phyloP scores from a whole-genome alignment of 2,113 vertebrate genomes.

The Progne subis region DNA sequence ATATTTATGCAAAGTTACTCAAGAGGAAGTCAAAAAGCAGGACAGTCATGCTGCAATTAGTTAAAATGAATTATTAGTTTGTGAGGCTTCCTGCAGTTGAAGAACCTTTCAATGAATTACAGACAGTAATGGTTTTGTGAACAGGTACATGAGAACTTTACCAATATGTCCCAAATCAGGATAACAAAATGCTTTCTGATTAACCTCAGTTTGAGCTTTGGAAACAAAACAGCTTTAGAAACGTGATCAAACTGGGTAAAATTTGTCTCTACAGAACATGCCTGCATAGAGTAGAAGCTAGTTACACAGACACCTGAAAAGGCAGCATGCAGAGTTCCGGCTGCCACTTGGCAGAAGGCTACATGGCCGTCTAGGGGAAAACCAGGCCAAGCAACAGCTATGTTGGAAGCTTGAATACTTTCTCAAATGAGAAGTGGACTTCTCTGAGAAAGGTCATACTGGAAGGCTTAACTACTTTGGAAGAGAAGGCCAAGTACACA shows the following conservation, averaged over 20 bases:
- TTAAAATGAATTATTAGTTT: neutral
- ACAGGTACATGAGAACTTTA: neutral
- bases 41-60: neutral
- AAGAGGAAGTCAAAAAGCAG: constrained; percentile 18
- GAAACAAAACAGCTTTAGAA: neutral
- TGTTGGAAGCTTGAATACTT: neutral
- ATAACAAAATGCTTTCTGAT: neutral
- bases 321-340: neutral
- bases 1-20: neutral
- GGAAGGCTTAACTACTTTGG: neutral
- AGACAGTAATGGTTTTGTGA: neutral
- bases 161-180: neutral
- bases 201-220: neutral
- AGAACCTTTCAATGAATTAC: neutral
- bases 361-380: neutral
- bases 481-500: neutral
- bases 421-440: neutral
- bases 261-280: neutral
- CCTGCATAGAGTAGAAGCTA: neutral
- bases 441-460: neutral
- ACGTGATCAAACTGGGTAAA: neutral
- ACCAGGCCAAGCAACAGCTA: fast-evolving
- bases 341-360: neutral
- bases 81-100: neutral
- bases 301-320: neutral